Evolutionary conservation across 2,888 invertebrate species (phyloP).

Genomic region (Apodemia hepburni): DNA sequence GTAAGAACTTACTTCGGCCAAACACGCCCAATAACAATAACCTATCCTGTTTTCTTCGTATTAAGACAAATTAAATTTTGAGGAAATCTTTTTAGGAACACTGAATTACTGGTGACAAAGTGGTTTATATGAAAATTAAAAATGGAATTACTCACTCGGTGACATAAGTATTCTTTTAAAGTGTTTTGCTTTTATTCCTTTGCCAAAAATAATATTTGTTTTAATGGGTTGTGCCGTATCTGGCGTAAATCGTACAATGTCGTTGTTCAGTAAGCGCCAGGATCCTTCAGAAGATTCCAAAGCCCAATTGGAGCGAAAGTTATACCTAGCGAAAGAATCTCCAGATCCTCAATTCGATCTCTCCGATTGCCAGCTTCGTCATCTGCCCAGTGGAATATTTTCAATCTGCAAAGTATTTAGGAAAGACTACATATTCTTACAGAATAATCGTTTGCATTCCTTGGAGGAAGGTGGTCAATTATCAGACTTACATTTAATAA

Average conservation of each 20-base stretch:
- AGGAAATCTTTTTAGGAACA: not conserved
- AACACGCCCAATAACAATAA: no score
- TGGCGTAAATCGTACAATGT: conserved; percentile 60
- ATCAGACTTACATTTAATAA: conserved; percentile 84
- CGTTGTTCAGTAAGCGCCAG: conserved; percentile 60
- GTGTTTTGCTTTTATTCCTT: conserved; percentile 8
- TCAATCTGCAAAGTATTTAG: conserved; percentile 90
- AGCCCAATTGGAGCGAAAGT: conserved; percentile 61
- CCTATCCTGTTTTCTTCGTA: no score
- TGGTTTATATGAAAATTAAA: not conserved
- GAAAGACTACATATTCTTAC: conserved; percentile 84
- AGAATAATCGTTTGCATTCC: conserved; percentile 84
- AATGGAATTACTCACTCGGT: conserved; percentile 14
- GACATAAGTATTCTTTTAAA: conserved; percentile 14
- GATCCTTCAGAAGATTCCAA: conserved; percentile 47
- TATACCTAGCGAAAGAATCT: conserved; percentile 82
- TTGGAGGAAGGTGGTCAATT: conserved; percentile 86
- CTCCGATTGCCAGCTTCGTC: conserved; percentile 87
- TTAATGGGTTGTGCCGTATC: conserved; percentile 74
- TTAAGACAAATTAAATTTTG: not conserved
- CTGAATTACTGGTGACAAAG: not conserved
- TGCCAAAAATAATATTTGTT: conserved; percentile 26
- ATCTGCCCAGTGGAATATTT: conserved; percentile 88
- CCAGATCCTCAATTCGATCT: conserved; percentile 91
- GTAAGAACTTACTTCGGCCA: no score